Evolutionary conservation across 1,140 invertebrate species (phyloP), one percentile per base, ranked within the genome.

Genomic region (Pemphigus obesinymphae): DNA sequence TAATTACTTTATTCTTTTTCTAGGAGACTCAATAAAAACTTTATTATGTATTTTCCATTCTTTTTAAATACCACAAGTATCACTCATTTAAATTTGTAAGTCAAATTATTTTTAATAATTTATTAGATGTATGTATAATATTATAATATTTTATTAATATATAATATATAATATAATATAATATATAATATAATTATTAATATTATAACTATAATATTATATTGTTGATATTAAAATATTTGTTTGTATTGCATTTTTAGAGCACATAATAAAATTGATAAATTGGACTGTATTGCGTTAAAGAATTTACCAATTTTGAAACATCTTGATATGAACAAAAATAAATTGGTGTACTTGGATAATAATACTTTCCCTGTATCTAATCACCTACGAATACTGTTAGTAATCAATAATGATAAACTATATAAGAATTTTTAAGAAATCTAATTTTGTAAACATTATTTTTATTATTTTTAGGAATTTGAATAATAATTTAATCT

Each of bases 401-500:
- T 87, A 86, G 89, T 88, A 0, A 50, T 75, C 43, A 83, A 63
- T 34, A 17, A 72, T 84, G 5, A 66, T 82, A 82, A 68, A 82
- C 34, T 68, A 83, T 63, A 75, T 84, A 85, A 85, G 85, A 86
- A 85, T 37, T 85, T 89, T 45, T 26, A 43, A 43, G 4, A 17
- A 17, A 29, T 70, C 6, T 17, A 87, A 84, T 82, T 84, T 29
- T 45, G 0, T 50, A 68, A 34, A 53, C 63, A 11, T 58, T 81
- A 53, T 53, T 2, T 53, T 0, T 58, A 20, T 84, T 82, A 15
- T 83, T 89, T 88, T 82, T 86, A 93, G 92, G 84, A 95, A 96
- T 86, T 86, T 97, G 17, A 96, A 93, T 86, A 90, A 92, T 83
- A 97, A 97, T 87, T 90, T 92, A 83, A 85, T 97, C 45, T 88